Conservation (phyloP, 2,888 invertebrate genomes). For the Torymus texanus region DNA sequence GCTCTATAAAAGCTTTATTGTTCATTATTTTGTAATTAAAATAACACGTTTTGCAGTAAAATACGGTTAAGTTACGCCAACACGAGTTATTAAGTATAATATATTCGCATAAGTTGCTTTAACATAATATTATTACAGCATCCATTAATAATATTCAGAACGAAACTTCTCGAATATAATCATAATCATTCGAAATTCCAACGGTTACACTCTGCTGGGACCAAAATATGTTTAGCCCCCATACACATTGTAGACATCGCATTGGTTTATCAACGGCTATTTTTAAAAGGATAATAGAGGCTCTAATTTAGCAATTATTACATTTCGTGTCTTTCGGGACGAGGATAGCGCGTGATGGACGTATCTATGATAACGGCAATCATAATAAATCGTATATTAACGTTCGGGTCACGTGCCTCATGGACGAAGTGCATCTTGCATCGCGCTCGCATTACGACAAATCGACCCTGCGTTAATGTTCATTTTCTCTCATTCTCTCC, state of each 20-base stretch:
- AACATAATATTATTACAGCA: too few species aligned
- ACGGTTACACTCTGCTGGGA: neutral
- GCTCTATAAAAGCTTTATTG: too few species aligned
- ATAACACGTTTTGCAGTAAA: too few species aligned
- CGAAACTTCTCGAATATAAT: too few species aligned
- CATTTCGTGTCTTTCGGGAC: slow-evolving; percentile 48
- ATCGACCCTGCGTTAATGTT: neutral
- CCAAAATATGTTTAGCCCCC: slow-evolving; percentile 14
- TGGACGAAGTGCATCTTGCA: slow-evolving; percentile 19
- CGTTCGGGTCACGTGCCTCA: slow-evolving; percentile 24
- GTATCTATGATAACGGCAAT: slow-evolving; percentile 47
- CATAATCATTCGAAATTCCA: too few species aligned
- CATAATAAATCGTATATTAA: slow-evolving; percentile 55
- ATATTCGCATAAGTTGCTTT: too few species aligned
- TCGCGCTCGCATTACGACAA: neutral
- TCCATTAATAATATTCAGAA: too few species aligned
- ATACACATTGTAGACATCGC: slow-evolving; percentile 16
- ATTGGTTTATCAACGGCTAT: slow-evolving; percentile 15
- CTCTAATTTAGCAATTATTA: slow-evolving; percentile 45
- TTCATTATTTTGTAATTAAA: too few species aligned
- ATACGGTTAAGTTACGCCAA: too few species aligned
- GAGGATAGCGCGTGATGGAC: slow-evolving; percentile 38
- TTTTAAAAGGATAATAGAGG: slow-evolving; percentile 46
- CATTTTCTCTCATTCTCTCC: neutral
- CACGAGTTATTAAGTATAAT: too few species aligned